A percentile compares a stretch with the other conserved stretches of the same genome.
phyloP scores from a whole-genome alignment of 1,140 invertebrate species.

The Wiebesia pumilae region DNA sequence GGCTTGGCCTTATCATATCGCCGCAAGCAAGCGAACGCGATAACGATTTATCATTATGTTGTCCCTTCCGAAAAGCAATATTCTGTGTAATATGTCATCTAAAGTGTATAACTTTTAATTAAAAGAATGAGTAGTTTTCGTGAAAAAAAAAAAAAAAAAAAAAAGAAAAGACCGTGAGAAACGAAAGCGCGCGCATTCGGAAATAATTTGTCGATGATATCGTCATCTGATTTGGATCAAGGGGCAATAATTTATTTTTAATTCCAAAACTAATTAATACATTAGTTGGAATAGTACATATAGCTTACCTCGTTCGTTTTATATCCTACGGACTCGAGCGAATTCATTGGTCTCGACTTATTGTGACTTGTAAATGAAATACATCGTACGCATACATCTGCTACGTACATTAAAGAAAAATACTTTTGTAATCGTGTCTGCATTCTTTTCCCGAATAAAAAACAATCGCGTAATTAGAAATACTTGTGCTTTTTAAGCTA shows the following conservation, averaged over 20 bases:
- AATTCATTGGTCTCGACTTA: neutral
- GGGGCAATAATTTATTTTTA: neutral
- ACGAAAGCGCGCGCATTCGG: neutral
- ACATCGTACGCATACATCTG: neutral
- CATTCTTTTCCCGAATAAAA: neutral
- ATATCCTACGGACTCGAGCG: too few relatives aligned
- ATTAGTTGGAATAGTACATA: neutral
- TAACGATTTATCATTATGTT: slow-evolving; percentile 46
- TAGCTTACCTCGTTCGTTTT: neutral
- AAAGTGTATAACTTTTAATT: slow-evolving; percentile 38
- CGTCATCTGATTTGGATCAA: neutral
- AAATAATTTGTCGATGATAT: neutral
- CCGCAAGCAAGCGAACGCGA: neutral
- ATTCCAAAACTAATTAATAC: neutral
- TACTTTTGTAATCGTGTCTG: neutral
- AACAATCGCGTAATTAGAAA: neutral
- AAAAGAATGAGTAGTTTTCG: neutral
- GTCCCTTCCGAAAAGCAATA: slow-evolving; percentile 49
- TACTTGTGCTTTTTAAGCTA: neutral
- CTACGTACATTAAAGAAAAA: neutral
- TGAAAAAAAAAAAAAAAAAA: slow-evolving; percentile 1
- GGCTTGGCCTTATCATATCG: slow-evolving; percentile 28
- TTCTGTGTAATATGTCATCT: slow-evolving; percentile 3
- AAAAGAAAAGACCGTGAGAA: slow-evolving; percentile 14
- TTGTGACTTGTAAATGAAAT: neutral